A percentile compares a stretch with the other conserved stretches of the same genome.
phyloP scores from a whole-genome alignment of 1,140 invertebrate genomes.

The Cardiocondyla obscurior region DNA sequence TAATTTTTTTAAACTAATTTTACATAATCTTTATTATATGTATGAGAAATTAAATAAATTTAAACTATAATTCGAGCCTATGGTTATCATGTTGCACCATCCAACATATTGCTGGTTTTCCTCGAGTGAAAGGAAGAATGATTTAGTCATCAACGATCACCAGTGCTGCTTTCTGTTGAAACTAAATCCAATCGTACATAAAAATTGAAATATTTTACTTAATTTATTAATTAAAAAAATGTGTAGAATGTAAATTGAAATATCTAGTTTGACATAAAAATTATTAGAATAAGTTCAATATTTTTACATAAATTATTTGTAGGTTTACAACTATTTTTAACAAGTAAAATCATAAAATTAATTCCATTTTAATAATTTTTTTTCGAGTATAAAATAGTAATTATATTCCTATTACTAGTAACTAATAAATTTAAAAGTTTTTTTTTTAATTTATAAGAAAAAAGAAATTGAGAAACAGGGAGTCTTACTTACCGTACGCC shows the following conservation, averaged over 20 bases:
- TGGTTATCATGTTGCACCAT: background rate
- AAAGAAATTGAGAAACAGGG: background rate
- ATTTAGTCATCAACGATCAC: background rate
- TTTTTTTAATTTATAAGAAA: background rate
- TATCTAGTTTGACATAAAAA: background rate
- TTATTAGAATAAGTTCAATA: background rate
- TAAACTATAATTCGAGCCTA: background rate
- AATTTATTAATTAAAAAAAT: background rate
- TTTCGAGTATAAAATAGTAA: conserved; percentile 6
- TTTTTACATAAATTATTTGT: background rate
- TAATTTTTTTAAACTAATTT: background rate
- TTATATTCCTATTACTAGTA: no score
- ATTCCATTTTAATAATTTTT: background rate
- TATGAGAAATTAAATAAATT: background rate
- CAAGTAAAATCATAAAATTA: background rate
- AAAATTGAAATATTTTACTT: background rate
- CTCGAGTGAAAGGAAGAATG: conserved; percentile 3
- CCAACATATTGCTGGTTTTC: background rate
- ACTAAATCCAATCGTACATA: background rate
- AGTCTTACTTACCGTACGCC: conserved; percentile 76
- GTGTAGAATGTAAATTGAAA: background rate
- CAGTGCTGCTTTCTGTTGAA: conserved; percentile 50
- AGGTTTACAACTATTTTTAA: background rate
- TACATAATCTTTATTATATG: background rate
- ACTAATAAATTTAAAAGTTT: background rate